Evolutionary conservation across 1,140 invertebrate species (phyloP), one percentile per base, ranked within the genome.

Genomic region (Holotrichia oblita): DNA sequence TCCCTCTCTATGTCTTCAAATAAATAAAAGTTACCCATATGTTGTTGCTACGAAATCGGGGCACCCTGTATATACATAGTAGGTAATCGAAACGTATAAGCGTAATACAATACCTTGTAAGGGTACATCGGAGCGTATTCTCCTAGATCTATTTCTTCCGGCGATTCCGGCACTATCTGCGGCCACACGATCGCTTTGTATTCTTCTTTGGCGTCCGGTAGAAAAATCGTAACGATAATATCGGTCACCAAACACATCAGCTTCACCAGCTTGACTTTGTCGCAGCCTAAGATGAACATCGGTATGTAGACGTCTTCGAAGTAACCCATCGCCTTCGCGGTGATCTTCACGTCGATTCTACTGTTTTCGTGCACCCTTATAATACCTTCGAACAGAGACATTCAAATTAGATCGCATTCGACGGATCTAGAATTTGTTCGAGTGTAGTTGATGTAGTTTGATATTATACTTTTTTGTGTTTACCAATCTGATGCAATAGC

Each of bases 171-270:
- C 7, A 12, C 8, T 8, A 79, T 78, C 75, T 81, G 82, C 0
- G 83, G 83, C 84, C 84, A 85, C 0, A 83, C 24, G 8, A 84
- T 40, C 64, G 80, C 79, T 41, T 80, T 61, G 22, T 78, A 83
- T 14, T 75, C 69, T n/a, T n/a, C n/a, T n/a, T n/a, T n/a, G n/a
- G n/a, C n/a, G 10, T 72, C 73, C 0, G 83, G 84, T 24, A 85
- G 77, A 73, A 82, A 80, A 42, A 84, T 81, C 77, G 79, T 77
- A 3, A 85, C 74, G 44, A 80, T 81, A 20, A 84, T 72, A 34
- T 80, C 79, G 22, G 81, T 81, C 0, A 83, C 83, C 2, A 80
- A 72, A 44, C 80, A 82, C 6, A 84, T n/a, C 20, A 85, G 24
- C 72, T 76, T 78, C 9, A 84, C 41, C n/a, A 80, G 55, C 9